These are phyloP conservation scores for Caenorhabditis parvicauda DNA, from an alignment of 2,888 invertebrate species.

Conservation along the genomic window DNA sequence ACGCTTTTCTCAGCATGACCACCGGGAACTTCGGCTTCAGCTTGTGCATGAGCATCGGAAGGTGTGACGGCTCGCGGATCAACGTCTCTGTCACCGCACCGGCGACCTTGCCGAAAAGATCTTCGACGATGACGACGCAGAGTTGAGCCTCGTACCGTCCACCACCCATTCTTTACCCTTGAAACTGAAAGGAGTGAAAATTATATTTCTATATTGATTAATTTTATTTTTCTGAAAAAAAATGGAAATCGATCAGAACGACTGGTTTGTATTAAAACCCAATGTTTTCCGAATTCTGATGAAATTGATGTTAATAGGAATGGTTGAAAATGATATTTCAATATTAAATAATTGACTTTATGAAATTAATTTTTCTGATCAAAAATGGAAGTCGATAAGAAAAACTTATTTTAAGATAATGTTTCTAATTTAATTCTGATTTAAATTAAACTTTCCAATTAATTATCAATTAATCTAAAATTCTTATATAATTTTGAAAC, in stretches of 20 bases:
- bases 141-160: slow-evolving; percentile 43
- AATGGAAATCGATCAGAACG: not conserved
- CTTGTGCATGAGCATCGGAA: slow-evolving; percentile 10
- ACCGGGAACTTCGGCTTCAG: slow-evolving; percentile 8
- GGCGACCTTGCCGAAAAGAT: slow-evolving; percentile 47
- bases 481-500: not conserved
- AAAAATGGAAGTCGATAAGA: not conserved
- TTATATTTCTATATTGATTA: slow-evolving; percentile 5
- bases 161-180: slow-evolving; percentile 20
- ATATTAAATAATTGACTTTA: not conserved
- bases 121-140: slow-evolving; percentile 47
- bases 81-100: slow-evolving; percentile 17
- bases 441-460: not conserved
- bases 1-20: slow-evolving; percentile 27
- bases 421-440: too few relatives aligned
- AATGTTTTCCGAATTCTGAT: not conserved
- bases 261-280: not conserved
- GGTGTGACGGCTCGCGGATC: slow-evolving; percentile 18
- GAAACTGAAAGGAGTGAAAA: not conserved
- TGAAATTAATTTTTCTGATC: not conserved
- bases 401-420: not conserved
- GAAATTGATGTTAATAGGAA: not conserved
- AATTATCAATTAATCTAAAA: not conserved
- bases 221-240: slow-evolving; percentile 11
- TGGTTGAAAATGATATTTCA: not conserved